Percentiles rank a stretch among this genome's conserved stretches.
These are phyloP conservation scores for Paguma larvata DNA, from an alignment of 2,797 vertebrate species.

Conservation along the genomic window DNA sequence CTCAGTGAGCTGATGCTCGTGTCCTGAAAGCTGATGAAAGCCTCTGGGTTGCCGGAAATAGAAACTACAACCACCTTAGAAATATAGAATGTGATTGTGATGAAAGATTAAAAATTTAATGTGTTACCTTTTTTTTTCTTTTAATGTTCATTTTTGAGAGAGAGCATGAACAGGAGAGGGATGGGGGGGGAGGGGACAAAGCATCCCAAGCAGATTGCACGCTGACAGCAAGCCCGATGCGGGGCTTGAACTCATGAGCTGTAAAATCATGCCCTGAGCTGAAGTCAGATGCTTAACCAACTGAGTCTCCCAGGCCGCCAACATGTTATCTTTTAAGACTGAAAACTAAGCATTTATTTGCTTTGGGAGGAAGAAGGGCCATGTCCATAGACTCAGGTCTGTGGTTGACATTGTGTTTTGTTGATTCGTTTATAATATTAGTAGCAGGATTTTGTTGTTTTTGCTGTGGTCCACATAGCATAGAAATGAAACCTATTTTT, in stretches of 20 bases:
- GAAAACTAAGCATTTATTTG: constrained; percentile 36
- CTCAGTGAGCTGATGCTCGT: neutral
- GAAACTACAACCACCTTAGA: neutral
- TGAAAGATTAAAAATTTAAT: neutral
- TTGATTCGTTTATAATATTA: neutral
- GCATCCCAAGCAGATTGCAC: no score
- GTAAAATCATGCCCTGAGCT: no score
- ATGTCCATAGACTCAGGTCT: neutral
- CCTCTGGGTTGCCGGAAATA: neutral
- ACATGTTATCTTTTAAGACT: constrained; percentile 22
- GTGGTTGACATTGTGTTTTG: neutral
- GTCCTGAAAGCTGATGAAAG: neutral
- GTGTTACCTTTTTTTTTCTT: no score
- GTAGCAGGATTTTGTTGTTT: neutral
- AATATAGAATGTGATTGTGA: neutral
- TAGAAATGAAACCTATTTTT: constrained; percentile 19
- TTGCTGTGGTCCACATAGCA: neutral
- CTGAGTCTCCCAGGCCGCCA: no score
- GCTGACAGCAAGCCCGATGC: no score
- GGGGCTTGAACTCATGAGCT: no score
- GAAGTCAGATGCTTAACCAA: no score
- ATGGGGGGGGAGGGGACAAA: no score
- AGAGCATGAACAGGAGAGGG: no score
- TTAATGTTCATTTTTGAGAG: no score
- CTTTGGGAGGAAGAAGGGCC: neutral